Percentiles rank a stretch among this genome's conserved stretches.
phyloP scores from a whole-genome alignment of 1,140 invertebrate genomes.

The Bombus difficillimus region DNA sequence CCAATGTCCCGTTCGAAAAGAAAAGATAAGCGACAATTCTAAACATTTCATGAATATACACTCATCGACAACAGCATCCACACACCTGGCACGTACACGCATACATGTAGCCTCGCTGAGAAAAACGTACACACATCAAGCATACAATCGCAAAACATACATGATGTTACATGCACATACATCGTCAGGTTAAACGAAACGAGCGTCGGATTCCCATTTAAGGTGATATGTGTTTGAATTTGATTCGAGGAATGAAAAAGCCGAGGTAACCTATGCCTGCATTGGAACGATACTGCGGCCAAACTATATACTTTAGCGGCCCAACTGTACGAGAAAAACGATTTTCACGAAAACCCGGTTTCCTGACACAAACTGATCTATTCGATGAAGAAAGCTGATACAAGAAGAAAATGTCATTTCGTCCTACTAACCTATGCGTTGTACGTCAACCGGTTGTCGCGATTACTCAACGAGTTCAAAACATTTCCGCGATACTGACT shows the following conservation, averaged over 20 bases:
- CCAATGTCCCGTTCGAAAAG: conserved; percentile 10
- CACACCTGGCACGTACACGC: conserved; percentile 44
- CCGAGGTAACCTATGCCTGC: conserved; percentile 38
- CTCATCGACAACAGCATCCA: conserved; percentile 36
- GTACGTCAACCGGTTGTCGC: conserved; percentile 68
- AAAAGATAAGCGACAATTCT: conserved; percentile 7
- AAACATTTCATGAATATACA: conserved; percentile 8
- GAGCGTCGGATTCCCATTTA: not conserved
- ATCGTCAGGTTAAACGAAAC: not conserved
- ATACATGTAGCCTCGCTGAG: conserved; percentile 13
- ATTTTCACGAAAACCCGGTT: conserved; percentile 41
- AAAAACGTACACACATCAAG: conserved; percentile 37
- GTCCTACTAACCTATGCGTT: conserved; percentile 70
- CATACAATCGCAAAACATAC: conserved; percentile 37
- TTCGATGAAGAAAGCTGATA: conserved; percentile 6
- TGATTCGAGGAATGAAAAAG: not conserved
- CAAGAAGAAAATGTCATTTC: conserved; percentile 34
- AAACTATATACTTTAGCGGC: conserved; percentile 31
- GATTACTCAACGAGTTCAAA: conserved; percentile 70
- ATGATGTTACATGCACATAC: conserved; percentile 15
- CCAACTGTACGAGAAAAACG: conserved; percentile 29
- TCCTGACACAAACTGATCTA: conserved; percentile 53
- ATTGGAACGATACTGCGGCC: conserved; percentile 26
- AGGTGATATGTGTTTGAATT: not conserved
- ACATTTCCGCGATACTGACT: conserved; percentile 72